phyloP scores from a whole-genome alignment of 2,888 invertebrate species.

The Caenorhabditis wallacei region DNA sequence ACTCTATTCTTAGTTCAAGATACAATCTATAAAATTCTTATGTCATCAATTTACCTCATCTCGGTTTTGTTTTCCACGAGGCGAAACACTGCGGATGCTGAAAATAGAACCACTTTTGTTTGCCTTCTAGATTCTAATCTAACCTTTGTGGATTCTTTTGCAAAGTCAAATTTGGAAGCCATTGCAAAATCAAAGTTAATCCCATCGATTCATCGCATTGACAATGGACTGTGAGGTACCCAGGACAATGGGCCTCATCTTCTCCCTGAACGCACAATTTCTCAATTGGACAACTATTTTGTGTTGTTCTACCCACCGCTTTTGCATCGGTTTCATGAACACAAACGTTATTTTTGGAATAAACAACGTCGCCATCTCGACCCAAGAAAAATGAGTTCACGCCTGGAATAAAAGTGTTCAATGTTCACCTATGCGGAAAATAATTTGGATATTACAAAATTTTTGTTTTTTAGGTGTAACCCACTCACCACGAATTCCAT shows the following conservation, averaged over 20 bases:
- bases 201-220: constrained; percentile 84
- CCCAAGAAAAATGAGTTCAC: constrained; percentile 80
- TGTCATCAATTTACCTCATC: constrained; percentile 39
- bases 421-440: constrained; percentile 2
- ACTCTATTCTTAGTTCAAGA: neutral
- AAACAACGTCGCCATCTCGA: constrained; percentile 85
- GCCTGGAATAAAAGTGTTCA: constrained; percentile 66
- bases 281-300: neutral
- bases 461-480: neutral
- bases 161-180: constrained; percentile 95
- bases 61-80: constrained; percentile 65
- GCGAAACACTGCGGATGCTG: constrained; percentile 82
- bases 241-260: constrained; percentile 89
- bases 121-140: neutral
- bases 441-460: constrained; percentile 6
- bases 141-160: constrained; percentile 90
- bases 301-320: constrained; percentile 56
- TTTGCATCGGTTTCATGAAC: constrained; percentile 90
- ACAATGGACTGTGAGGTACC: constrained; percentile 91
- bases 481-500: constrained; percentile 76
- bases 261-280: constrained; percentile 85
- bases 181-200: constrained; percentile 92
- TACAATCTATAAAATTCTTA: neutral
- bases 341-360: constrained; percentile 94
- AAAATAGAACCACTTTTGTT: constrained; percentile 23